Conservation (phyloP, 2,888 invertebrate genomes). For the Melipona beecheii region DNA sequence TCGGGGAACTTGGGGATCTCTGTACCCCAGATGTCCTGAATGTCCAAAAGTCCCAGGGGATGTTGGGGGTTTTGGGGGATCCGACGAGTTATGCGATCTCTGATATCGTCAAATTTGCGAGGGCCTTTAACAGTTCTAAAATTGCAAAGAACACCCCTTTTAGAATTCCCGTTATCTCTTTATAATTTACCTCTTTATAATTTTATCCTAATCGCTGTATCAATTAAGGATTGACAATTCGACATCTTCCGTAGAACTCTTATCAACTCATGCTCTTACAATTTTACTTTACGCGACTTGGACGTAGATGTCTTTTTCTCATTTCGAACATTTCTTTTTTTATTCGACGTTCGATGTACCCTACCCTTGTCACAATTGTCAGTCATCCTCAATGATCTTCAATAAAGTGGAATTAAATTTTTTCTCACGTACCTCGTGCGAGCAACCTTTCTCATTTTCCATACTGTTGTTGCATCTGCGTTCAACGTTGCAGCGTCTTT, state of each 20-base stretch:
- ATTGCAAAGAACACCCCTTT: neutral
- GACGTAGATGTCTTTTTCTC: too few relatives aligned
- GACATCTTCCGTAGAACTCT: neutral
- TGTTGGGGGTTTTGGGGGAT: too few relatives aligned
- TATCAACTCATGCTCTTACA: neutral
- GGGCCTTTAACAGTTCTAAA: neutral
- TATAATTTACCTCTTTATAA: too few relatives aligned
- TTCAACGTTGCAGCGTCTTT: neutral
- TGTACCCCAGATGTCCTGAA: conserved; percentile 20
- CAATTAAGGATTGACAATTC: too few relatives aligned
- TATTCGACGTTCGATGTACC: too few relatives aligned
- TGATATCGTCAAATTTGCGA: conserved; percentile 16
- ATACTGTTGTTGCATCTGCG: too few relatives aligned
- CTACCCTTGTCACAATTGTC: too few relatives aligned
- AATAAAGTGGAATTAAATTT: neutral
- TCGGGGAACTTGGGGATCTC: neutral
- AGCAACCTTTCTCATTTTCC: neutral
- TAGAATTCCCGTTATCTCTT: neutral
- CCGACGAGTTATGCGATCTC: neutral
- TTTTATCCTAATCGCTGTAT: too few relatives aligned
- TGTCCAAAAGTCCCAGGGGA: conserved; percentile 3
- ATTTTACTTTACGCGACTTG: neutral
- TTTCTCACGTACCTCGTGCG: too few relatives aligned
- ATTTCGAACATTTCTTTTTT: neutral
- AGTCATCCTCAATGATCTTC: too few relatives aligned